Base-by-base conservation (phyloP, 1,140 invertebrate species). In the Aphaenogaster floridana region DNA sequence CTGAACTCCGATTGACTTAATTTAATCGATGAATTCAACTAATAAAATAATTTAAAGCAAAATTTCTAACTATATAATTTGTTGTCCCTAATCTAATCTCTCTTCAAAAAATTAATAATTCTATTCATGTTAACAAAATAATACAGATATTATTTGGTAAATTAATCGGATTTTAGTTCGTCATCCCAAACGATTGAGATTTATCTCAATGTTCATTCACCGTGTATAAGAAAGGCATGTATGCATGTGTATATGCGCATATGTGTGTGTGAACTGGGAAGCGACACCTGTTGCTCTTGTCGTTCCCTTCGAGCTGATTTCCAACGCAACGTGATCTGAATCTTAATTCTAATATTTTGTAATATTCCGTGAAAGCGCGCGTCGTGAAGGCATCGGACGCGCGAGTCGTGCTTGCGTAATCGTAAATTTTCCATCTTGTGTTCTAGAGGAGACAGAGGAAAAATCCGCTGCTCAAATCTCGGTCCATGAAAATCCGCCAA, bases 171-270 rank as follows among this genome's bases (percentile, higher is more conserved):
- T 42, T 45, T 45, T 39, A 42, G n/a, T 42, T 66, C 3, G 15
- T 64, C 34, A 17, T 1, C 21, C 17, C 8, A 9, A 50, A 52
- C 7, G 28, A 72, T 72, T 54, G 11, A 36, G 36, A 39, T 71
- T 71, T 48, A 11, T 71, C 34, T 59, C 11, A 17, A 76, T 42
- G n/a, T 59, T 76, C 8, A 59, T n/a, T 74, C 28, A n/a, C 3
- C 15, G 6, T 54, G 8, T 39, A 54, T 21, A 39, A 64, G 4
- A 3, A 13, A n/a, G 2, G 17, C 6, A 1, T n/a, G 17, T 36
- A n/a, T 28, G 9, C 28, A 13, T 5, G 39, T 39, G 36, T 28
- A 28, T 15, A 7, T 28, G 6, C 9, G 8, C 7, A 39, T 17
- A 6, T n/a, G 4, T 39, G 15, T 36, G 61, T 7, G 13, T 28